These are phyloP conservation scores for Liopterus haemorrhoidalis DNA, from an alignment of 2,888 invertebrate genomes.

Conservation along the genomic window DNA sequence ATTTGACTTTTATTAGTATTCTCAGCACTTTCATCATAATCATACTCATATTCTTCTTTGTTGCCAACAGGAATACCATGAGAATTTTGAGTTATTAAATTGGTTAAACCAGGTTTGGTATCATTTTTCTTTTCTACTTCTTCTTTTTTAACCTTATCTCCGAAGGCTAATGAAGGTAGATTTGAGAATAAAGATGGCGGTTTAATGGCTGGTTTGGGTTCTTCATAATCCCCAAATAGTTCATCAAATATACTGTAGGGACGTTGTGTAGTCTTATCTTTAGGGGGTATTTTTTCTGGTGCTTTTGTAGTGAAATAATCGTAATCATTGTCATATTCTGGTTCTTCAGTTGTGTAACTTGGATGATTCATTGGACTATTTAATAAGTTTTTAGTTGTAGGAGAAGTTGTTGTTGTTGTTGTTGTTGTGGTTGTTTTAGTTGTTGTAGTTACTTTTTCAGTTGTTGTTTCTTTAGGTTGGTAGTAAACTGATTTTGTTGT, in stretches of 20 bases:
- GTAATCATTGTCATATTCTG: slow-evolving; percentile 33
- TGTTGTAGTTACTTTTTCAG: slow-evolving; percentile 29
- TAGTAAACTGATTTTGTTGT: slow-evolving; percentile 36
- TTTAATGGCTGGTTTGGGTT: slow-evolving; percentile 29
- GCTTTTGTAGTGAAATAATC: slow-evolving; percentile 37
- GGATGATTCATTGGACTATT: slow-evolving; percentile 41
- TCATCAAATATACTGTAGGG: slow-evolving; percentile 45
- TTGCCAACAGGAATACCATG: slow-evolving; percentile 35
- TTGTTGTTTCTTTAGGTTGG: slow-evolving; percentile 27
- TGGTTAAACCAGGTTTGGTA: slow-evolving; percentile 19
- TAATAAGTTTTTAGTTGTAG: slow-evolving; percentile 38
- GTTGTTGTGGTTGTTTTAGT: slow-evolving; percentile 34
- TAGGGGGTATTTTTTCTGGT: slow-evolving; percentile 23
- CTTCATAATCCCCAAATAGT: slow-evolving; percentile 44
- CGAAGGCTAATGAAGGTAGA: slow-evolving; percentile 24
- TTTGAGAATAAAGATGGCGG: slow-evolving; percentile 34
- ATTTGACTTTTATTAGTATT: slow-evolving; percentile 24
- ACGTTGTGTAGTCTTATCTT: slow-evolving; percentile 42
- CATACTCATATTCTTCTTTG: slow-evolving; percentile 8
- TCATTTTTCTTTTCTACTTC: slow-evolving; percentile 27
- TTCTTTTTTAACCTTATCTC: slow-evolving; percentile 30
- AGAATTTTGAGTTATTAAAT: slow-evolving; percentile 20
- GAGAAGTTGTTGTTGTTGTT: slow-evolving; percentile 32
- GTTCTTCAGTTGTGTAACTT: slow-evolving; percentile 37
- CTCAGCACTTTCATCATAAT: slow-evolving; percentile 20